Percentiles rank a stretch among this genome's conserved stretches.
phyloP scores from a whole-genome alignment of 2,113 vertebrate species.

The Illadopsis cleaveri region DNA sequence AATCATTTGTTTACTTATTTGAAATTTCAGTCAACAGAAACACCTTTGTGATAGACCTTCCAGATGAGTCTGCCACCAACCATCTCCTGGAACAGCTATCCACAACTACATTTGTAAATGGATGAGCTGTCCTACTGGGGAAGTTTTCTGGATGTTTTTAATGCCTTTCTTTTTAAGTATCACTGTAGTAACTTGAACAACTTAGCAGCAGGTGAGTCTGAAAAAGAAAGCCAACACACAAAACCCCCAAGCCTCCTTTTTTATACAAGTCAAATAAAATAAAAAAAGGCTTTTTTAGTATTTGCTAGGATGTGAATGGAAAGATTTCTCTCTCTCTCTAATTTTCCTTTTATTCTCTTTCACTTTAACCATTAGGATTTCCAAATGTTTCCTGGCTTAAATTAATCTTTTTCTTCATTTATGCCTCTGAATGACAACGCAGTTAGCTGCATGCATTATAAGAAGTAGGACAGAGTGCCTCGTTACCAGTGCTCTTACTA shows the following conservation, averaged over 20 bases:
- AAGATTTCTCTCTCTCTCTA: neutral
- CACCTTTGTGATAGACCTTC: neutral
- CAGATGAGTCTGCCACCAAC: neutral
- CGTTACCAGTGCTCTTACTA: neutral
- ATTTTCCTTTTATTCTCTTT: neutral
- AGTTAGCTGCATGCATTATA: neutral
- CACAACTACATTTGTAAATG: neutral
- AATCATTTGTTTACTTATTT: neutral
- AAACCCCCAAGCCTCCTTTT: neutral
- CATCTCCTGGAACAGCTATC: neutral
- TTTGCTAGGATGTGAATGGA: neutral
- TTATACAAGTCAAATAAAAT: neutral
- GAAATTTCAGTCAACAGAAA: neutral
- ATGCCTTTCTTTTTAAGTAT: neutral
- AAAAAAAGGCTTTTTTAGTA: neutral
- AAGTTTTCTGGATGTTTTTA: neutral
- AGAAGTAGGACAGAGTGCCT: neutral
- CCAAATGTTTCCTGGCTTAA: neutral
- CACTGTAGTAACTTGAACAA: neutral
- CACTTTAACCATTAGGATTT: neutral
- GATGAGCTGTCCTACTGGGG: neutral
- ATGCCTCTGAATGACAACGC: neutral
- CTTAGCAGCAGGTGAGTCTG: neutral
- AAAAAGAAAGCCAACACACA: neutral
- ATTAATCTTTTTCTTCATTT: neutral